Conservation (phyloP, 2,888 invertebrate species). For the Drosophila ezoana region DNA sequence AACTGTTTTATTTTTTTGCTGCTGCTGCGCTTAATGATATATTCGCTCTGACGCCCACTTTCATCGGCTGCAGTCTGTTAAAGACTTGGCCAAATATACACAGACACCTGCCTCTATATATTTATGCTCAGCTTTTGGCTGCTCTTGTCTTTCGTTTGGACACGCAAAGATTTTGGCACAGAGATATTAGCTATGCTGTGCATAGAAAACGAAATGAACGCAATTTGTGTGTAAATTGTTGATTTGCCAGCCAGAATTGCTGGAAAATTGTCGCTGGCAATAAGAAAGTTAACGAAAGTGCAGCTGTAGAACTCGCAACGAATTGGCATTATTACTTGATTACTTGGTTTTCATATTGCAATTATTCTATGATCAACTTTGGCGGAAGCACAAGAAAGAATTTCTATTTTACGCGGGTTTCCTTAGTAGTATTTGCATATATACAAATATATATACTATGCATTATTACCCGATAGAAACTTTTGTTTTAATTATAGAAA, state of each 20-base stretch:
- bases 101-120: not conserved
- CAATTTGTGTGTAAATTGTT: constrained; percentile 50
- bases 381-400: not conserved
- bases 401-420: constrained; percentile 1
- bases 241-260: constrained; percentile 26
- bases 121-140: constrained; percentile 14
- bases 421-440: not conserved
- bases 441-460: not conserved
- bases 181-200: constrained; percentile 36
- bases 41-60: constrained; percentile 77
- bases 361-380: constrained; percentile 12
- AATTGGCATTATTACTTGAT: constrained; percentile 5
- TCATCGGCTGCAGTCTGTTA: constrained; percentile 64
- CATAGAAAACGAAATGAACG: constrained; percentile 71
- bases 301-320: constrained; percentile 10
- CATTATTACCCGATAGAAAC: too few species aligned
- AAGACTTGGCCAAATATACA: constrained; percentile 17
- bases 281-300: constrained; percentile 65
- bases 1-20: constrained; percentile 32
- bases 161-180: constrained; percentile 65
- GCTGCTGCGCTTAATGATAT: constrained; percentile 50
- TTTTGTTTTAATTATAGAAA: too few species aligned
- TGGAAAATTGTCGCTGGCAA: constrained; percentile 49
- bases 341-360: not conserved
- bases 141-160: constrained; percentile 47